Conservation (phyloP, 2,113 vertebrate genomes). For the Penelope pileata region DNA sequence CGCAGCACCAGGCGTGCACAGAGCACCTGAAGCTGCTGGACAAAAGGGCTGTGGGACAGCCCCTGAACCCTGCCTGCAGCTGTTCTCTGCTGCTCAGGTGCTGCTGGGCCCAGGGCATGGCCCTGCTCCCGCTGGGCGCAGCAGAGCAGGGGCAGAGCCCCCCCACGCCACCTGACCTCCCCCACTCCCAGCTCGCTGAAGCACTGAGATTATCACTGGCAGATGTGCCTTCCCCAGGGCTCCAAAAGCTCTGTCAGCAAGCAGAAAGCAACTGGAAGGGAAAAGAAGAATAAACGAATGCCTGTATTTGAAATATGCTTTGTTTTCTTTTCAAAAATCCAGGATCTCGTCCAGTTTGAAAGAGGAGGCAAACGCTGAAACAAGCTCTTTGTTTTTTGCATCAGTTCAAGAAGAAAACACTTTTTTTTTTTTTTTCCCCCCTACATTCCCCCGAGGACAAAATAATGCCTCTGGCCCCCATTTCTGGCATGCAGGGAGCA, state of each 20-base stretch:
- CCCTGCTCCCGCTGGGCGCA: not conserved
- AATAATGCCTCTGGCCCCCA: not conserved
- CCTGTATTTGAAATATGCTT: constrained; percentile 20
- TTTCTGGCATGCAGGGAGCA: not conserved
- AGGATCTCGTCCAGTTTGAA: constrained; percentile 30
- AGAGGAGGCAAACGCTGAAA: not conserved
- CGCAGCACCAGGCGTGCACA: not conserved
- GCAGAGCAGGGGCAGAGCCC: not conserved
- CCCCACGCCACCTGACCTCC: rapidly evolving
- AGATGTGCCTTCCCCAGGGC: constrained; percentile 11
- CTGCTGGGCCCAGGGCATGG: not conserved
- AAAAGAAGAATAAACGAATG: not conserved
- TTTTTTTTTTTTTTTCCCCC: not conserved
- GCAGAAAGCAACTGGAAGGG: constrained; percentile 11
- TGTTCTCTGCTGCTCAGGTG: not conserved
- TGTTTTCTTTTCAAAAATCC: constrained; percentile 37
- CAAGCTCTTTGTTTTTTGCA: constrained; percentile 12
- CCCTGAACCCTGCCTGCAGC: not conserved
- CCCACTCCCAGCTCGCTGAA: not conserved
- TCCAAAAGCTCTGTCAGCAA: constrained; percentile 1
- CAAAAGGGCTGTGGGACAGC: not conserved
- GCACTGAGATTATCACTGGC: not conserved
- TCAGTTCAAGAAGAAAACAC: constrained; percentile 19
- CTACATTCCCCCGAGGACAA: not conserved
- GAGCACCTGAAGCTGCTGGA: not conserved